Percentiles rank a stretch among this genome's conserved stretches.
These are phyloP conservation scores for Danio aesculapii DNA, from an alignment of 2,797 vertebrate genomes.

Conservation along the genomic window DNA sequence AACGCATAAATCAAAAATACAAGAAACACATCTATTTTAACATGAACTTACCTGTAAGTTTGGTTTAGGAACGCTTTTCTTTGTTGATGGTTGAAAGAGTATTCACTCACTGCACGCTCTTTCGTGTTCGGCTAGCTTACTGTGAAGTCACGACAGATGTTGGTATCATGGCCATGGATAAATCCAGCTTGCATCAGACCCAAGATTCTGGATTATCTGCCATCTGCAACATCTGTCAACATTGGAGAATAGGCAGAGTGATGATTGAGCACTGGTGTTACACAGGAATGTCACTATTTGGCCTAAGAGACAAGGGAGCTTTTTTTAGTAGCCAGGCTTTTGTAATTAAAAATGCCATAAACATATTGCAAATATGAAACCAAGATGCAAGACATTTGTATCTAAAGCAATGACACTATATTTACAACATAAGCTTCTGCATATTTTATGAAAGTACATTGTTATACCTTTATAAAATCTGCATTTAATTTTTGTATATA, in stretches of 20 bases:
- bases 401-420: background rate
- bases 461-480: too few relatives aligned
- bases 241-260: conserved; percentile 67
- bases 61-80: conserved; percentile 26
- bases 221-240: conserved; percentile 79
- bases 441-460: too few relatives aligned
- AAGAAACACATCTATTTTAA: background rate
- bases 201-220: conserved; percentile 81
- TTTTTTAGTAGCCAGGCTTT: background rate
- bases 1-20: background rate
- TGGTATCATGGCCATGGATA: conserved; percentile 75
- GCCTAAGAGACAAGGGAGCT: background rate
- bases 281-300: background rate
- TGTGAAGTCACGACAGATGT: conserved; percentile 76
- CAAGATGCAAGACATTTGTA: background rate
- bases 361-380: background rate
- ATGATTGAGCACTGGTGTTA: conserved; percentile 42
- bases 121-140: conserved; percentile 60
- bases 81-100: background rate
- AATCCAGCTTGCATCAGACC: conserved; percentile 79
- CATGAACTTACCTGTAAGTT: conserved; percentile 61
- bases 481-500: too few relatives aligned
- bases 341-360: background rate
- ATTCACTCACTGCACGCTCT: conserved; percentile 53
- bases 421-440: background rate